Percentiles rank a stretch among this genome's conserved stretches.
These are phyloP conservation scores for Collichthys lucidus DNA, from an alignment of 2,113 vertebrate species.

Conservation along the genomic window DNA sequence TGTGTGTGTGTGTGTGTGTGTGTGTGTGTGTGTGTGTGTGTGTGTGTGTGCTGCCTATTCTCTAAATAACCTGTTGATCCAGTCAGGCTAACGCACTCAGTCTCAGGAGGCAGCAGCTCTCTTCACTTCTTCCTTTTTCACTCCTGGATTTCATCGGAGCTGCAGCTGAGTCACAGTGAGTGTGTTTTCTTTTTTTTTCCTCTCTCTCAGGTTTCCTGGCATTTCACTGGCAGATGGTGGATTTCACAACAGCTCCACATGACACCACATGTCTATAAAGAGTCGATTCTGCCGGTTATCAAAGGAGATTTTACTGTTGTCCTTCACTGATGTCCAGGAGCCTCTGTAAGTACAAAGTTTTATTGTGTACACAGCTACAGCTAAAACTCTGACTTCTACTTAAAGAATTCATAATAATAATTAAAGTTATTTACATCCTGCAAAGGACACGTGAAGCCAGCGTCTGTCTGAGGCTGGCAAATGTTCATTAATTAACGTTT, in stretches of 20 bases:
- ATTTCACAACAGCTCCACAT: neutral
- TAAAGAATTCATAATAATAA: neutral
- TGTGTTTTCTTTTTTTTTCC: neutral
- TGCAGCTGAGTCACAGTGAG: constrained; percentile 50
- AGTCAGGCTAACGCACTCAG: constrained; percentile 54
- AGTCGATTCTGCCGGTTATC: neutral
- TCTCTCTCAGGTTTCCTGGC: neutral
- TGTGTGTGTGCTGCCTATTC: constrained; percentile 61
- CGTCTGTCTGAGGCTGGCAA: too few relatives aligned
- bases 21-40: constrained; percentile 21
- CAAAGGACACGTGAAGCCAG: neutral
- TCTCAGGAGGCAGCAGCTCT: constrained; percentile 42
- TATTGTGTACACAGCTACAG: too few relatives aligned
- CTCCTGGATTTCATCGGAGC: constrained; percentile 31
- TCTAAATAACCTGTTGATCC: constrained; percentile 81
- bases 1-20: constrained; percentile 15
- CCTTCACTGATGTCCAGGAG: neutral
- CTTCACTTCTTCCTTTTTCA: constrained; percentile 30
- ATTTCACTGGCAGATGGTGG: neutral
- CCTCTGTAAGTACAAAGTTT: constrained; percentile 2
- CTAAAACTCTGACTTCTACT: neutral
- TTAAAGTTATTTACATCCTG: neutral
- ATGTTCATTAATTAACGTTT: neutral
- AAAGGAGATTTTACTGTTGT: neutral
- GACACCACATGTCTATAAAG: neutral